Base-by-base conservation (phyloP, 2,797 vertebrate species). In the Mormyrus proboscirostris region DNA sequence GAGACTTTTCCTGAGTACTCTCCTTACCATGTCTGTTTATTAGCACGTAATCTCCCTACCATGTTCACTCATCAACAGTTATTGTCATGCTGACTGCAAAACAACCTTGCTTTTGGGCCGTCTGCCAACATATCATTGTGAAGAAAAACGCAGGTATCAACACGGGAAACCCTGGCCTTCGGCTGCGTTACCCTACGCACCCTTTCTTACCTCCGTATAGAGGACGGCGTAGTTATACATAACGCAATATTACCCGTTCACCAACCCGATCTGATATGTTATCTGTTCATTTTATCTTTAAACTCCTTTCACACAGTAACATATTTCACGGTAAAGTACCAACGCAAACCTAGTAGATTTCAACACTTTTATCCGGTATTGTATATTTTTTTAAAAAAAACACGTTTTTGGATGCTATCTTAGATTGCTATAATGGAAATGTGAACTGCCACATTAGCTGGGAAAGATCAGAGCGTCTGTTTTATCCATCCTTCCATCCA, bases 81-180 rank as follows among this genome's bases (percentile, higher is more conserved):
- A 79, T 90, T 90, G 88, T 91, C 76, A 87, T 57, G 44, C 89
- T 90, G 91, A 90, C 91, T 91, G 90, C 87, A 88, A 65, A 76
- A 82, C 84, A n/a, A 86, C 88, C 53, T 90, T 89, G 89, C 87
- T 90, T 91, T 76, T 89, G 49, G 87, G 84, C 89, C 59, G 89
- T 91, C 90, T 91, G 90, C 90, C 90, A 53, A 29, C 89, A 1
- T 87, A 89, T 89, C 90, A 83, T 86, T 62, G 44, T 73, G 82
- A 89, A 84, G 59, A 84, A 69, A 91, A 89, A 86, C 87, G 88
- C 90, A 86, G 86, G 89, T 87, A 55, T 89, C 88, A 88, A 73
- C 89, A 55, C 57, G n/a, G 88, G 73, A 89, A 90, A 89, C 4
- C 65, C 44, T 65, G 90, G 90, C 91, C 89, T 91, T 92, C 91